Conservation (phyloP, 2,888 invertebrate species). For the Hybos culiciformis region DNA sequence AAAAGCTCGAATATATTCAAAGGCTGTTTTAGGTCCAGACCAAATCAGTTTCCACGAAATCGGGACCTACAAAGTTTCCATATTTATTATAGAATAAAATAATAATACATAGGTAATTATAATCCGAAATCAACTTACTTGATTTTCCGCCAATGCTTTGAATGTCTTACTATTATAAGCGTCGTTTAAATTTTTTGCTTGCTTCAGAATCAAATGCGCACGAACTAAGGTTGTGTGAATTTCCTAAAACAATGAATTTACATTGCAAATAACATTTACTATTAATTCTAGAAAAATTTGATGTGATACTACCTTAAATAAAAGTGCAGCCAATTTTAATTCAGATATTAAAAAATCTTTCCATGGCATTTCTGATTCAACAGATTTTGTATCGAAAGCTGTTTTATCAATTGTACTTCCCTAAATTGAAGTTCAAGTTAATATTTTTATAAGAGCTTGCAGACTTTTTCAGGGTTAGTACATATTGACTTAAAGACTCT, state of each 20-base stretch:
- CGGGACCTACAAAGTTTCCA: slow-evolving; percentile 22
- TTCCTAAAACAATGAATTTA: slow-evolving; percentile 13
- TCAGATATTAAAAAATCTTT: slow-evolving; percentile 28
- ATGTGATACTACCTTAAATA: slow-evolving; percentile 18
- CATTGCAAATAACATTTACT: background rate
- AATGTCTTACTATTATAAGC: slow-evolving; percentile 19
- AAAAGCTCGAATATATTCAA: slow-evolving; percentile 30
- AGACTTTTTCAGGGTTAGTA: too few species aligned
- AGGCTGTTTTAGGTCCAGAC: slow-evolving; percentile 27
- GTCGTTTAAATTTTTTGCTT: slow-evolving; percentile 13
- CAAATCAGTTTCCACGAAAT: slow-evolving; percentile 29
- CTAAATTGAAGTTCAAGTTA: slow-evolving; percentile 14
- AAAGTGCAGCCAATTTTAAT: slow-evolving; percentile 23
- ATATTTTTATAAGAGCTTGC: background rate
- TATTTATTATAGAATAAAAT: background rate
- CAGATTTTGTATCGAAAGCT: slow-evolving; percentile 17
- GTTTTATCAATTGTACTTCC: slow-evolving; percentile 22
- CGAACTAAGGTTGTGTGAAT: slow-evolving; percentile 28
- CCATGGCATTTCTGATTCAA: slow-evolving; percentile 23
- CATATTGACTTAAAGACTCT: too few species aligned
- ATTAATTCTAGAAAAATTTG: background rate
- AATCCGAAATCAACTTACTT: slow-evolving; percentile 15
- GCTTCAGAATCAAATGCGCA: slow-evolving; percentile 24
- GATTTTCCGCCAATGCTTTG: slow-evolving; percentile 24
- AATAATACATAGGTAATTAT: background rate